Evolutionary conservation across 1,140 invertebrate genomes (phyloP).

Genomic region (Antheraea pernyi): DNA sequence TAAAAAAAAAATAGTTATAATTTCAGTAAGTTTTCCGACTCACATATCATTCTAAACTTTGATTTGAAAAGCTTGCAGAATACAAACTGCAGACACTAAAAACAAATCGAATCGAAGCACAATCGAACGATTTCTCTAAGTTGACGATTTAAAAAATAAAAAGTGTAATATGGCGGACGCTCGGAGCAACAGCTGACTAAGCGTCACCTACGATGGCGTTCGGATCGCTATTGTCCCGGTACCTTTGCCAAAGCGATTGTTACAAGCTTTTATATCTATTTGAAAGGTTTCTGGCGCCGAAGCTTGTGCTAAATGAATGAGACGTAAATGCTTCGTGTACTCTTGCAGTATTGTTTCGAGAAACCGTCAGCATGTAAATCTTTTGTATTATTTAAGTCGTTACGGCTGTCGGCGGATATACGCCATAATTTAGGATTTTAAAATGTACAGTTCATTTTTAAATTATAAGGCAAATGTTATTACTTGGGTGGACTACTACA

Average conservation of each 20-base stretch:
- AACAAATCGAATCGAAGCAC: background rate
- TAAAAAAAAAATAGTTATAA: too few species aligned
- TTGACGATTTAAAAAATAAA: slow-evolving; percentile 58
- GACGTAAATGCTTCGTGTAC: background rate
- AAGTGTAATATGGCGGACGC: slow-evolving; percentile 54
- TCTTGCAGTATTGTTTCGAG: slow-evolving; percentile 15
- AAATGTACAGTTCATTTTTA: too few species aligned
- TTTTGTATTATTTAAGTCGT: background rate
- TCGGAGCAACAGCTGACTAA: slow-evolving; percentile 57
- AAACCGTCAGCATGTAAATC: background rate
- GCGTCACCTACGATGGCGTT: slow-evolving; percentile 47
- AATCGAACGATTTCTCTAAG: slow-evolving; percentile 45
- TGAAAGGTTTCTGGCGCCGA: slow-evolving; percentile 26
- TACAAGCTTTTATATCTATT: slow-evolving; percentile 32
- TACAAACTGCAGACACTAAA: slow-evolving; percentile 4
- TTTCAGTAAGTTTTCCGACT: too few species aligned
- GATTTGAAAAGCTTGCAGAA: slow-evolving; percentile 1
- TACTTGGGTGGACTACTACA: too few species aligned
- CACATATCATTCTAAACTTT: background rate
- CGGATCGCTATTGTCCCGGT: slow-evolving; percentile 30
- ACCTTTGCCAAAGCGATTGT: slow-evolving; percentile 36
- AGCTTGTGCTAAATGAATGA: background rate
- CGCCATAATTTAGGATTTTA: background rate
- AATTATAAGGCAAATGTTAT: too few species aligned
- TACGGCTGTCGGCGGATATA: background rate